Base-by-base conservation (phyloP, 64 coral and sea anemone species). In the Pocillopora damicornis region DNA sequence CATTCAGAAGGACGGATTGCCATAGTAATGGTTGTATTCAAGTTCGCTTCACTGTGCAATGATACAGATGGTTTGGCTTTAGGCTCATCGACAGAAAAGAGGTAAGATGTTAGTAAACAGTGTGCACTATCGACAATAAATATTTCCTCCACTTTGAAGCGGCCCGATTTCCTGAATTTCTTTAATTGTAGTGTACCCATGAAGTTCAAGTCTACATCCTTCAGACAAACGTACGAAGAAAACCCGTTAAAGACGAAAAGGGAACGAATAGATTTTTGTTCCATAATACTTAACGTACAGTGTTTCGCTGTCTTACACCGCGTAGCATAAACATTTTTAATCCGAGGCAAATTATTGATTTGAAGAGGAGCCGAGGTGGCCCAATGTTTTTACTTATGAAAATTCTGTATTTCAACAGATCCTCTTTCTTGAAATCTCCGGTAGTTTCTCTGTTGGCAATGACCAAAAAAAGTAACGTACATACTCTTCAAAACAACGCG, bases 1-100 rank as follows among this genome's bases (percentile, higher is more conserved):
- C 7, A 72, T 85, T 72, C 23, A 17, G 11, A 12, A 85, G 81
- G 38, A 11, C 38, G 37, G 25, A 18, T 85, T 8, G 81, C 11
- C 69, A 73, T 85, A 42, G 17, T 85, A 85, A 73, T 22, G 26
- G 36, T 68, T 57, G 81, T 73, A n/a, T 72, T 85, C 58, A 56
- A 85, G 12, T 85, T 85, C 37, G 65, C 51, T 8, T 37, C 36
- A 1, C 64, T 23, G 1, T 85, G 81, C 63, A 85, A 85, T 6
- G 22, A 57, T 17, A 72, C 63, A 72, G 9, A 26, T 20, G 81
- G n/a, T n/a, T 59, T 71, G 68, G 58, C 13, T 14, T 1, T 85
- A 37, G 38, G 72, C 14, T n/a, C 35, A 23, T 5, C 37, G 1
- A 20, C 23, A 0, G 14, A 37, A 85, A 85, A 73, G 5, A 66